Percentiles rank a stretch among this genome's conserved stretches.
These are phyloP conservation scores for Rattus rattus DNA, from an alignment of 2,113 vertebrate species.

Conservation along the genomic window DNA sequence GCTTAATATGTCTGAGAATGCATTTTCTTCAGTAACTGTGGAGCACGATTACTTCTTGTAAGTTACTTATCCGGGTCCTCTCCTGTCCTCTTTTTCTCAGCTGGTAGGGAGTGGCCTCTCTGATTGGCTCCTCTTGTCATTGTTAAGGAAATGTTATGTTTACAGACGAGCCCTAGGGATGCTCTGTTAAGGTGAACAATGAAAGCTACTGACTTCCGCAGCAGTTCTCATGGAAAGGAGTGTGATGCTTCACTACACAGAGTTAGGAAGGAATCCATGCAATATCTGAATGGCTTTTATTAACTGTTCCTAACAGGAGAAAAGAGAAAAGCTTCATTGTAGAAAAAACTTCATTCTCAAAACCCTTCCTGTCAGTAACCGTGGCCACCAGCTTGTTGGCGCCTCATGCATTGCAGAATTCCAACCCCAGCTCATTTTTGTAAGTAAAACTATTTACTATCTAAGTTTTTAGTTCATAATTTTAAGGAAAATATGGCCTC, in stretches of 20 bases:
- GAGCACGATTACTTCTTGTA: background rate
- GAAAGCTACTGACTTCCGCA: slow-evolving; percentile 9
- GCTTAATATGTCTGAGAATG: background rate
- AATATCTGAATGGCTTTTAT: slow-evolving; percentile 47
- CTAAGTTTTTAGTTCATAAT: slow-evolving; percentile 4
- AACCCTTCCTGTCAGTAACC: slow-evolving; percentile 66
- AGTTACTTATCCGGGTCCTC: background rate
- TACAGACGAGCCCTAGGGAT: background rate
- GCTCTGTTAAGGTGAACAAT: slow-evolving; percentile 35
- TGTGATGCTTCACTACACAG: background rate
- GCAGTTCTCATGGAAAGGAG: background rate
- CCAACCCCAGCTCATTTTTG: slow-evolving; percentile 78
- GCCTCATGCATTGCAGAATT: slow-evolving; percentile 69
- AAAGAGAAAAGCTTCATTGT: slow-evolving; percentile 73
- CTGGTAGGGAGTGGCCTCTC: background rate
- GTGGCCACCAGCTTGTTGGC: slow-evolving; percentile 54
- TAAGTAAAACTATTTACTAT: slow-evolving; percentile 71
- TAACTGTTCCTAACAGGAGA: slow-evolving; percentile 76
- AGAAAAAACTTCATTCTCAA: slow-evolving; percentile 74
- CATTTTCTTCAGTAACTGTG: slow-evolving; percentile 6
- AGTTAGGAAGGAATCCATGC: slow-evolving; percentile 3
- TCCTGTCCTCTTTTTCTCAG: slow-evolving; percentile 35
- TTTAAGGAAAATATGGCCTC: slow-evolving; percentile 31
- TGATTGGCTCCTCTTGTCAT: background rate
- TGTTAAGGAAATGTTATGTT: slow-evolving; percentile 30